A percentile compares a stretch with the other conserved stretches of the same genome.
Evolutionary conservation across 92 coral and sea anemone species (phyloP).

Genomic region (Anthopleura xanthogrammica): DNA sequence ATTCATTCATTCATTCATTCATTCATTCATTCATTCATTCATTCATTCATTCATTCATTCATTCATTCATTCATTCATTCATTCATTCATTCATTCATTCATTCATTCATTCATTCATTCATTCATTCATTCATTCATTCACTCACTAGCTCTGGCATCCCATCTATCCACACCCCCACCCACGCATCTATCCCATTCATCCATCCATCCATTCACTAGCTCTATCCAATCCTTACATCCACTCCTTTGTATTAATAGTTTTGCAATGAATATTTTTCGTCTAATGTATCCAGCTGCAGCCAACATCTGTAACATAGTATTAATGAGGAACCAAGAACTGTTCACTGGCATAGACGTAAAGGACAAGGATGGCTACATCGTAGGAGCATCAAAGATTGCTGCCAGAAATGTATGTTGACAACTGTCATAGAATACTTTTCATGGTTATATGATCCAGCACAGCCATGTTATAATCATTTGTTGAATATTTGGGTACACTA

Average conservation of each 20-base stretch:
- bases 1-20: too few relatives aligned
- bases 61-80: too few relatives aligned
- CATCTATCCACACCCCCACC: not conserved
- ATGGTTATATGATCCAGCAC: too few relatives aligned
- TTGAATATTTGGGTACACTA: too few relatives aligned
- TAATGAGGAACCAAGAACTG: constrained; percentile 94
- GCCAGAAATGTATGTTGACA: constrained; percentile 61
- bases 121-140: not conserved
- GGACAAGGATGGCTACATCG: constrained; percentile 64
- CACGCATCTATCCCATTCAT: not conserved
- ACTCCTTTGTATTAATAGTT: not conserved
- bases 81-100: too few relatives aligned
- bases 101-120: too few relatives aligned
- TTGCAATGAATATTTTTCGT: not conserved
- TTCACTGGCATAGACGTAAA: constrained; percentile 93
- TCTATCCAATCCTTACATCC: not conserved
- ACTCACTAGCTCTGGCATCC: too few relatives aligned
- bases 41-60: not conserved
- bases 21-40: not conserved
- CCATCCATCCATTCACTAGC: not conserved
- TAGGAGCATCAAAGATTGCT: constrained; percentile 91
- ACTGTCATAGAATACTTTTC: not conserved
- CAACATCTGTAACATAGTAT: constrained; percentile 83
- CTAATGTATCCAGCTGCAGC: constrained; percentile 69
- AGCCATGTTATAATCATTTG: too few relatives aligned